phyloP scores from a whole-genome alignment of 1,140 invertebrate genomes.

The Maconellicoccus hirsutus region DNA sequence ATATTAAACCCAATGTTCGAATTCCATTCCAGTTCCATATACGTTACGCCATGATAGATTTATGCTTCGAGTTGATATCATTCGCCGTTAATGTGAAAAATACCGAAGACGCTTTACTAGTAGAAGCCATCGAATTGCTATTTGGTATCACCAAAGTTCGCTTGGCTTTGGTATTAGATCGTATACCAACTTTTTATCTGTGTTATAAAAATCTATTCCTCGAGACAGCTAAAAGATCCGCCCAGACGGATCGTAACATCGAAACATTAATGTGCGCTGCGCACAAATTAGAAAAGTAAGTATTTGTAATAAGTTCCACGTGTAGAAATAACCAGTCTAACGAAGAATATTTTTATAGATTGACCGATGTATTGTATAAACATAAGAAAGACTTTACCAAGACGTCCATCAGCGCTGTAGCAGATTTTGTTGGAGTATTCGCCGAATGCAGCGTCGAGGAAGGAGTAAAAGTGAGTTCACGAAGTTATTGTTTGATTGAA shows the following conservation, averaged over 20 bases:
- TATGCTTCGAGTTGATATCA: background rate
- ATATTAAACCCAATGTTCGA: too few relatives aligned
- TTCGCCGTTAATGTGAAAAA: background rate
- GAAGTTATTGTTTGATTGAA: too few relatives aligned
- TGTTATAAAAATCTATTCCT: background rate
- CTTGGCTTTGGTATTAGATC: background rate
- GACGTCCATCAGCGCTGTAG: background rate
- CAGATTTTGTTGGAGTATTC: background rate
- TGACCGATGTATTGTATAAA: background rate
- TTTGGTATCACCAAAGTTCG: background rate
- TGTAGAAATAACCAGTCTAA: too few relatives aligned
- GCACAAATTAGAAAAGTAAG: slow-evolving; percentile 11
- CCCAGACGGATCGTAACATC: background rate
- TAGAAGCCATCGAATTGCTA: background rate
- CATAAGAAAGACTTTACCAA: slow-evolving; percentile 4
- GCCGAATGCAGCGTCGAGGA: background rate
- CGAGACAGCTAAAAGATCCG: background rate
- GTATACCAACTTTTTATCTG: background rate
- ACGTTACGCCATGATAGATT: background rate
- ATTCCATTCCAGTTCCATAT: background rate
- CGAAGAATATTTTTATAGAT: background rate
- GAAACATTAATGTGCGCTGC: background rate
- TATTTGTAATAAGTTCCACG: background rate
- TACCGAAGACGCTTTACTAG: background rate
- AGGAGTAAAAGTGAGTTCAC: background rate